Evolutionary conservation across 2,888 invertebrate species (phyloP), one percentile per base, ranked within the genome.

Genomic region (Tachina grossa): DNA sequence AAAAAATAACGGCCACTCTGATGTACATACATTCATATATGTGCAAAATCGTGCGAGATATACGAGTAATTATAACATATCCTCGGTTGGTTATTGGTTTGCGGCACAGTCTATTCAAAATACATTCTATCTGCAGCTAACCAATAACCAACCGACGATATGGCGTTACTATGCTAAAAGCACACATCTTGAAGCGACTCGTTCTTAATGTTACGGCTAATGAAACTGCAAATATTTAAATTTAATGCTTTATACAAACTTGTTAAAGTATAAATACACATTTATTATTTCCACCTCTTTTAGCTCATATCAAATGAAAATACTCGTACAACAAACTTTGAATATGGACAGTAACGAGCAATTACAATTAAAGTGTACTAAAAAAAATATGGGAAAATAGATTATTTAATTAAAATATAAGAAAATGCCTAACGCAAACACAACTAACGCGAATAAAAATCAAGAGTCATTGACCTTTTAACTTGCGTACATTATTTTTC

Each of bases 401-500:
- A 68, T 59, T 59, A 77, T 43, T 68, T 77, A 77, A 77, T 77
- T 68, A 77, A 68, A 41, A 6, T 68, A n/a, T 11, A 49, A 59
- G 19, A 41, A 61, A 61, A 19, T 49, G 61, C n/a, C 41, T 9
- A 53, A 19, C 14, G 39, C 16, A 16, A 9, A 39, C 14, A n/a
- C 14, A 53, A 11, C 16, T 39, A 19, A 43, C 16, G n/a, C 22
- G 41, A 41, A 41, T 19, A 2, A 66, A 66, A 72, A 59, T 72
- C 41, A 68, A 68, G 9, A 4, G 59, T 59, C 41, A 59, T 41
- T 59, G 59, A 59, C 39, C 59, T 39, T 39, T 41, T 41, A 10
- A 1, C 11, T 9, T 59, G 59, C 59, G n/a, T 59, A 41, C 14
- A 41, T 39, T 41, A 5, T 41, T 41, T 59, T 39, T 41, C 13